phyloP scores from a whole-genome alignment of 2,888 invertebrate species.

The Drosophila kuntzei region DNA sequence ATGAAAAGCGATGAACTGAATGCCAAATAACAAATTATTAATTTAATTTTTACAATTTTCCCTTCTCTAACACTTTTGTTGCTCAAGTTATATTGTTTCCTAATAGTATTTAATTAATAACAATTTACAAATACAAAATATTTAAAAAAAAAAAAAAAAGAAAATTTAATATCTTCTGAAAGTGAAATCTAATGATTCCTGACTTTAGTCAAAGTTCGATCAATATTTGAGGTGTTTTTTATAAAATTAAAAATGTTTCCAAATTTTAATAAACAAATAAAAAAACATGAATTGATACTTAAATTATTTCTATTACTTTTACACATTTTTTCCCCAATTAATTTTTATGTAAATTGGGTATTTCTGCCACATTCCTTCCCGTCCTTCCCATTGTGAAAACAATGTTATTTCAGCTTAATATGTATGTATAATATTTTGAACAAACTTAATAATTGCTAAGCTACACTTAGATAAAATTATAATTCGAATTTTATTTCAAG shows the following conservation, averaged over 20 bases:
- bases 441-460: conserved; percentile 10
- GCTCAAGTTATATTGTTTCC: conserved; percentile 21
- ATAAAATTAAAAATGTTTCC: too few species aligned
- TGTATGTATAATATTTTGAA: background rate
- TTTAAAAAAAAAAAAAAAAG: background rate
- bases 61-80: conserved; percentile 15
- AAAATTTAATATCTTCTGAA: background rate
- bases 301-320: background rate
- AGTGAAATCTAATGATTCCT: background rate
- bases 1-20: conserved; percentile 15
- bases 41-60: background rate
- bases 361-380: background rate
- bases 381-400: background rate
- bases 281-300: background rate
- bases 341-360: too few species aligned
- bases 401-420: background rate
- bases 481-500: background rate
- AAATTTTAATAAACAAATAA: too few species aligned
- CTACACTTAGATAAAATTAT: background rate
- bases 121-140: conserved; percentile 15
- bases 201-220: background rate
- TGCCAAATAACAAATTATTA: conserved; percentile 24
- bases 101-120: conserved; percentile 17
- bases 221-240: too few species aligned
- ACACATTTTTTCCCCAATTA: background rate